phyloP scores from a whole-genome alignment of 2,888 invertebrate genomes.

The Proisotoma minuta region DNA sequence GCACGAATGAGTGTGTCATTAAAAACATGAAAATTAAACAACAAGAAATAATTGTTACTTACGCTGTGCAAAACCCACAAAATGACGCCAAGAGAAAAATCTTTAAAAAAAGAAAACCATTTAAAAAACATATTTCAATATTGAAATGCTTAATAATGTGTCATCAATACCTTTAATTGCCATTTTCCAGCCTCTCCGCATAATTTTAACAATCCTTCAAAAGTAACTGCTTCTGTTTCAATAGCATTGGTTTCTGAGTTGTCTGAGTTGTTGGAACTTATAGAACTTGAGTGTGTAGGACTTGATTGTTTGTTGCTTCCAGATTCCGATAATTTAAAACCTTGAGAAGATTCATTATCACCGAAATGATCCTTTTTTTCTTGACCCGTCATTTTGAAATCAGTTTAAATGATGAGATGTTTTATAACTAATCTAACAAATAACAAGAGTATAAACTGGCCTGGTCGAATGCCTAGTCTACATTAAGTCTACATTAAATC shows the following conservation, averaged over 20 bases:
- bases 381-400: slow-evolving; percentile 1
- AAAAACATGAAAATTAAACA: not conserved
- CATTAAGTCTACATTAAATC: no score
- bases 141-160: not conserved
- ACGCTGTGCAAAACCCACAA: slow-evolving; percentile 40
- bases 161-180: slow-evolving; percentile 39
- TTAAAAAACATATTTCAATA: not conserved
- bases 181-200: slow-evolving; percentile 44
- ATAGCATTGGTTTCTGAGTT: slow-evolving; percentile 11
- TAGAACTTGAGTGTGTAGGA: slow-evolving; percentile 11
- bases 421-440: not conserved
- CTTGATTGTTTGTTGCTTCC: slow-evolving; percentile 5
- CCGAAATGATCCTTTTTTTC: slow-evolving; percentile 6
- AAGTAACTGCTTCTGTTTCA: slow-evolving; percentile 26
- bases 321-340: not conserved
- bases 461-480: no score
- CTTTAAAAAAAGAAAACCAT: slow-evolving; percentile 18
- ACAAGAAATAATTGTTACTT: slow-evolving; percentile 4
- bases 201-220: slow-evolving; percentile 44
- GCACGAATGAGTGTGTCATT: not conserved
- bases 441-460: not conserved
- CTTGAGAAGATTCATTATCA: not conserved
- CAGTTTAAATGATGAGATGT: not conserved
- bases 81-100: slow-evolving; percentile 40
- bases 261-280: slow-evolving; percentile 17